Conservation (phyloP, 2,113 vertebrate genomes). For the Stomatorhinus ivindoensis region DNA sequence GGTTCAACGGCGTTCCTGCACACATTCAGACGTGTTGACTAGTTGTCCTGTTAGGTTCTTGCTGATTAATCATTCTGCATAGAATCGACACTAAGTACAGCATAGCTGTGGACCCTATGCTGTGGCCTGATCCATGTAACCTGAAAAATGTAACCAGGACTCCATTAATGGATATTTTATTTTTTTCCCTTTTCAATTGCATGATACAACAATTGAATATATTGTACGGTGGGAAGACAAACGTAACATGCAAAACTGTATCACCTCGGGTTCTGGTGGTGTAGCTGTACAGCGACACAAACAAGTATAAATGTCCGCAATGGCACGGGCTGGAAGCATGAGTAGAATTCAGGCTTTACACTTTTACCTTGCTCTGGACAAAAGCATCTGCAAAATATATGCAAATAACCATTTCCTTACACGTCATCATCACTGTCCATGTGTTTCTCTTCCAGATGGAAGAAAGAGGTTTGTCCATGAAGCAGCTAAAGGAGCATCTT, state of each 20-base stretch:
- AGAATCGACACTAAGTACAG: not conserved
- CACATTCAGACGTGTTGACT: not conserved
- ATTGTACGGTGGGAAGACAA: not conserved
- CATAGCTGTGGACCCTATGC: not conserved
- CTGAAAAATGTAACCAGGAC: not conserved
- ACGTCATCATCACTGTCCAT: not conserved
- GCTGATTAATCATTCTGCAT: not conserved
- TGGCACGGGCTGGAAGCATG: not conserved
- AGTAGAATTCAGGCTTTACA: not conserved
- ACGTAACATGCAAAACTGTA: not conserved
- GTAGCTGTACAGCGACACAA: not conserved
- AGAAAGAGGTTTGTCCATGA: constrained; percentile 60
- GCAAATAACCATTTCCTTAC: not conserved
- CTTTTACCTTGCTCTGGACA: not conserved
- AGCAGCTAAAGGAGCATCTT: constrained; percentile 45
- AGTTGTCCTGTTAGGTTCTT: not conserved
- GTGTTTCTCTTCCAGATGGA: constrained; percentile 63
- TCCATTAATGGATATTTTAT: not conserved
- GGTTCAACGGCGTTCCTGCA: constrained; percentile 28
- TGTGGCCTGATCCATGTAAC: not conserved
- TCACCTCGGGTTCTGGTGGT: not conserved
- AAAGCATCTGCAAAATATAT: not conserved
- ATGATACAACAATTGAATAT: not conserved
- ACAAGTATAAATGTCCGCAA: not conserved
- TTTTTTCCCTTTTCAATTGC: not conserved